A percentile compares a stretch with the other conserved stretches of the same genome.
Evolutionary conservation across 1,140 invertebrate genomes (phyloP).

Genomic region (Zophobas morio): DNA sequence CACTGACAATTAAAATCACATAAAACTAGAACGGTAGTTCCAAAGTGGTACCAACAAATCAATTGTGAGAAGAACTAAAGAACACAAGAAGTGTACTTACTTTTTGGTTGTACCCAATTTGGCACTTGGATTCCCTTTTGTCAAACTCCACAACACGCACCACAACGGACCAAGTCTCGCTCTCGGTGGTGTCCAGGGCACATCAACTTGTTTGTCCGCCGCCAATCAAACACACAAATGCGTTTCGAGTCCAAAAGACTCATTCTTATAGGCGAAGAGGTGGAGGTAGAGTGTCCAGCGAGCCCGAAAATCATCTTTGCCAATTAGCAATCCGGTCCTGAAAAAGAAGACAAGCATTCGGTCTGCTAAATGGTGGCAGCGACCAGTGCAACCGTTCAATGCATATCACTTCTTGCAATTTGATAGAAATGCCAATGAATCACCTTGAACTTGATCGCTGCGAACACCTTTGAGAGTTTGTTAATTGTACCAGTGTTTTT

Average conservation of each 20-base stretch:
- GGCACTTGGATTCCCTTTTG: background rate
- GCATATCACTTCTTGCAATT: conserved; percentile 45
- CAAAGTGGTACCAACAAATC: too few relatives aligned
- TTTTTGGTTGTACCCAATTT: background rate
- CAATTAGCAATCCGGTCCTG: conserved; percentile 37
- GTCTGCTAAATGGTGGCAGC: background rate
- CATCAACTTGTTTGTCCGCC: conserved; percentile 2
- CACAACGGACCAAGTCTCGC: background rate
- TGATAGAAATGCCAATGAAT: conserved; percentile 58
- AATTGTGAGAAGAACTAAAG: too few relatives aligned
- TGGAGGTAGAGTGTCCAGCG: conserved; percentile 19
- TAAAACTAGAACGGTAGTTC: too few relatives aligned
- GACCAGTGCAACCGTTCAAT: conserved; percentile 21
- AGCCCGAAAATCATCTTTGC: conserved; percentile 18
- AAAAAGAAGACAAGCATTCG: background rate
- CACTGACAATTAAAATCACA: too few relatives aligned
- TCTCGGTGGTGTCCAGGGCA: conserved; percentile 9
- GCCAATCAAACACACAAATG: conserved; percentile 50
- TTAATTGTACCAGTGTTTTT: conserved; percentile 5
- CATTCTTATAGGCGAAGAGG: conserved; percentile 53
- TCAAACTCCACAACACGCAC: conserved; percentile 18
- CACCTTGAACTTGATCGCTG: conserved; percentile 56
- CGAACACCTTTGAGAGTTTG: background rate
- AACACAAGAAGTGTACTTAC: background rate
- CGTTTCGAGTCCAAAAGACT: conserved; percentile 39